Evolutionary conservation across 2,113 vertebrate species (phyloP).

Genomic region (Myiagra hebetior): DNA sequence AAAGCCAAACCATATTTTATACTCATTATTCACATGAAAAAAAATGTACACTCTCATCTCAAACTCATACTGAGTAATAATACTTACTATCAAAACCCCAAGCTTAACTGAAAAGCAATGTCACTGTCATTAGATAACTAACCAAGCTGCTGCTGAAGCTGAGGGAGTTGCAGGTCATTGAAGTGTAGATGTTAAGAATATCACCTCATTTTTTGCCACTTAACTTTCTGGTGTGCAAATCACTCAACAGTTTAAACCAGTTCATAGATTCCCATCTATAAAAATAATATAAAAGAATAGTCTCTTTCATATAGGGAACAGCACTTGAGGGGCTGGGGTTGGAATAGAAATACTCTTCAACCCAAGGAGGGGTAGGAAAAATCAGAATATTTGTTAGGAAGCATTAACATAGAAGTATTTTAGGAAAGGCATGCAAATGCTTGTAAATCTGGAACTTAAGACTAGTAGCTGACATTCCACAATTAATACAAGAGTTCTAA

Average conservation of each 20-base stretch:
- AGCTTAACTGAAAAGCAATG: background rate
- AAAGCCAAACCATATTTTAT: background rate
- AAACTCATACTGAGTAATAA: background rate
- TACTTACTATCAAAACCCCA: background rate
- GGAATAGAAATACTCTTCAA: background rate
- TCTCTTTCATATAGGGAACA: background rate
- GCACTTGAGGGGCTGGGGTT: background rate
- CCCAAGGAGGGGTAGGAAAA: background rate
- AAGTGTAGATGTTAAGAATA: background rate
- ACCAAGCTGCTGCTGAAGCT: background rate
- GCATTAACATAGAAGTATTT: background rate
- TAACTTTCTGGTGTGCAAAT: background rate
- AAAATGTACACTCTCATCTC: background rate
- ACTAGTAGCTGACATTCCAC: background rate
- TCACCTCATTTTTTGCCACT: background rate
- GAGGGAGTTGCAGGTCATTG: background rate
- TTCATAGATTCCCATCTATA: background rate
- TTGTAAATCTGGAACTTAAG: background rate
- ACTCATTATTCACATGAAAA: background rate
- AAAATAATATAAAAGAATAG: background rate
- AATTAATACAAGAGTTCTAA: background rate
- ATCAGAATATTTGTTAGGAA: background rate
- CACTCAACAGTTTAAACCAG: background rate
- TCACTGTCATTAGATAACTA: background rate
- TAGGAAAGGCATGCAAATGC: background rate